phyloP scores from a whole-genome alignment of 2,113 vertebrate species.

The Trinectes maculatus region DNA sequence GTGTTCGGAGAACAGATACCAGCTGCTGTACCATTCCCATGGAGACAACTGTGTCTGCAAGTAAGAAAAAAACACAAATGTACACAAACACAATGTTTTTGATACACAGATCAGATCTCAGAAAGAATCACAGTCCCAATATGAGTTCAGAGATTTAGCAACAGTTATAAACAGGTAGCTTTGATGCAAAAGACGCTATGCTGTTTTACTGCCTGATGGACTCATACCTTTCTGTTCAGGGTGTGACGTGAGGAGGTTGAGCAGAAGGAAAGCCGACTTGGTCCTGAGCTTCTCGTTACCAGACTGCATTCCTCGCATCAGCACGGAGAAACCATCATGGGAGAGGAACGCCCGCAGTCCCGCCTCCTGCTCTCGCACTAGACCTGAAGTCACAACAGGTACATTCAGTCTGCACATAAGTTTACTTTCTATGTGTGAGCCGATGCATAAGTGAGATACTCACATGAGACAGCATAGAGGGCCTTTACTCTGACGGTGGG shows the following conservation, averaged over 20 bases:
- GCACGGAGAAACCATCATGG: conserved; percentile 88
- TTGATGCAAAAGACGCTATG: neutral
- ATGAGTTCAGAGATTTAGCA: neutral
- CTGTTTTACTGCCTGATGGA: neutral
- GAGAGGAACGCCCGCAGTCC: conserved; percentile 87
- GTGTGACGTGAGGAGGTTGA: conserved; percentile 87
- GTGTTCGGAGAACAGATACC: conserved; percentile 79
- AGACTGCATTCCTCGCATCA: conserved; percentile 92
- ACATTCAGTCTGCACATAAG: no score
- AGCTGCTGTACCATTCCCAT: conserved; percentile 95
- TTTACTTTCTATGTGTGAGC: neutral
- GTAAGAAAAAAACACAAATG: neutral
- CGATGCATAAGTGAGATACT: conserved; percentile 67
- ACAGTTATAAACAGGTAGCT: neutral
- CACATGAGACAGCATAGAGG: conserved; percentile 91
- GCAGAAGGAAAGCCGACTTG: conserved; percentile 90
- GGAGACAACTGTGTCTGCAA: conserved; percentile 84
- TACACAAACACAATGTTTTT: no score
- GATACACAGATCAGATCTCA: neutral
- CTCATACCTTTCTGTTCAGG: conserved; percentile 88
- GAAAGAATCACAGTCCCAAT: neutral
- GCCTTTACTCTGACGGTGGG: conserved; percentile 87
- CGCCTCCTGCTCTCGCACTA: conserved; percentile 88
- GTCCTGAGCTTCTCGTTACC: conserved; percentile 87
- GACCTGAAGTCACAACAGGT: conserved; percentile 74